A percentile compares a stretch with the other conserved stretches of the same genome.
Evolutionary conservation across 2,797 vertebrate genomes (phyloP).

Genomic region (Melanotaenia pygmaea): DNA sequence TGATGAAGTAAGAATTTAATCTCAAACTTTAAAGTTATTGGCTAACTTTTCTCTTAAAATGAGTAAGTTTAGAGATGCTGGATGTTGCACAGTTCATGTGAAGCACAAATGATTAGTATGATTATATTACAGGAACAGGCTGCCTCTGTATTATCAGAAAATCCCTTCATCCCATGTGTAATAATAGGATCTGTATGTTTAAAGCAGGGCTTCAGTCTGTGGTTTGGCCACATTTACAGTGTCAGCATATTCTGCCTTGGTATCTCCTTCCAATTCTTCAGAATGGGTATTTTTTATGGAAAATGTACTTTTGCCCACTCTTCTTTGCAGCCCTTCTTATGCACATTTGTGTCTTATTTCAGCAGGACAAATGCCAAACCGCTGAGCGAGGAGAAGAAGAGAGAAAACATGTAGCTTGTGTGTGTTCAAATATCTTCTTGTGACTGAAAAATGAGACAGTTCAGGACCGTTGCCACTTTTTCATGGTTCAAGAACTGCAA

Average conservation of each 20-base stretch:
- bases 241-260: conserved; percentile 67
- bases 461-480: neutral
- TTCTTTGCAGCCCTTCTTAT: conserved; percentile 21
- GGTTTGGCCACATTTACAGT: conserved; percentile 61
- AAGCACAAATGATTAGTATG: conserved; percentile 20
- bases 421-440: neutral
- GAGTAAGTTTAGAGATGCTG: neutral
- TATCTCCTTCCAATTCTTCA: conserved; percentile 50
- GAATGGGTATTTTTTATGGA: conserved; percentile 51
- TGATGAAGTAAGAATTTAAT: neutral
- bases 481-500: neutral
- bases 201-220: conserved; percentile 52
- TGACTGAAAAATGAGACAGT: neutral
- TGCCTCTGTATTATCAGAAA: conserved; percentile 39
- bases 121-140: conserved; percentile 37
- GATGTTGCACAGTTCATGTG: conserved; percentile 17
- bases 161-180: conserved; percentile 19
- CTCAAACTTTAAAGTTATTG: neutral
- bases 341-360: conserved; percentile 44
- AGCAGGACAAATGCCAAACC: conserved; percentile 23
- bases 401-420: conserved; percentile 12
- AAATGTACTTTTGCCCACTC: conserved; percentile 41
- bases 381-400: neutral
- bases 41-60: neutral
- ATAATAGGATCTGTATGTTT: conserved; percentile 60